Conservation (phyloP, 2,888 invertebrate genomes). For the Stenodema calcarata region DNA sequence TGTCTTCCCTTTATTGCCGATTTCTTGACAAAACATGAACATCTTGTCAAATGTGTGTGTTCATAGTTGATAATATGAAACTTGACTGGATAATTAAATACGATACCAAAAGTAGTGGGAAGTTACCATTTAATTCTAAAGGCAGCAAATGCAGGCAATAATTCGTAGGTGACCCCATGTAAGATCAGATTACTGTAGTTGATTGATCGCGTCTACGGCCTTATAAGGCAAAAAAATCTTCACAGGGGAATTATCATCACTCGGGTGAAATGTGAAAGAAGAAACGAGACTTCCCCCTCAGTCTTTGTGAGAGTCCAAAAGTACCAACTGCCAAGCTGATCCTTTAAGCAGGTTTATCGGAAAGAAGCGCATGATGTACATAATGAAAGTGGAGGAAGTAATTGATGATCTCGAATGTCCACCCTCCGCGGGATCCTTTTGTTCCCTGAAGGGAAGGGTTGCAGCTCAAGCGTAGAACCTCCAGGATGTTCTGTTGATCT, state of each 20-base stretch:
- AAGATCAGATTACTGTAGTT: too few relatives aligned
- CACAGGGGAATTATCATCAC: background rate
- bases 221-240: too few relatives aligned
- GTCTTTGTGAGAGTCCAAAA: background rate
- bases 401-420: conserved; percentile 41
- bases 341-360: conserved; percentile 30
- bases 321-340: conserved; percentile 17
- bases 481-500: conserved; percentile 20
- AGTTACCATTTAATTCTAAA: too few relatives aligned
- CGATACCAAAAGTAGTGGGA: too few relatives aligned
- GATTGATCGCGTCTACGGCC: too few relatives aligned
- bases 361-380: conserved; percentile 17
- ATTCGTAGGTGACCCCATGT: too few relatives aligned
- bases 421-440: conserved; percentile 4
- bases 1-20: too few relatives aligned
- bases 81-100: too few relatives aligned
- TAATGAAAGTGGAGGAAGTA: conserved; percentile 39
- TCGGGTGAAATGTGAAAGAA: background rate
- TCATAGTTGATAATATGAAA: too few relatives aligned
- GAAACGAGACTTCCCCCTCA: background rate
- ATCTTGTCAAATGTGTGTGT: too few relatives aligned
- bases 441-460: background rate
- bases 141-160: too few relatives aligned
- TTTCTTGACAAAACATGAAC: too few relatives aligned
- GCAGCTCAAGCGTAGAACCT: conserved; percentile 8